These are phyloP conservation scores for Nyctalus aviator DNA, from an alignment of 2,797 vertebrate genomes.

Conservation along the genomic window DNA sequence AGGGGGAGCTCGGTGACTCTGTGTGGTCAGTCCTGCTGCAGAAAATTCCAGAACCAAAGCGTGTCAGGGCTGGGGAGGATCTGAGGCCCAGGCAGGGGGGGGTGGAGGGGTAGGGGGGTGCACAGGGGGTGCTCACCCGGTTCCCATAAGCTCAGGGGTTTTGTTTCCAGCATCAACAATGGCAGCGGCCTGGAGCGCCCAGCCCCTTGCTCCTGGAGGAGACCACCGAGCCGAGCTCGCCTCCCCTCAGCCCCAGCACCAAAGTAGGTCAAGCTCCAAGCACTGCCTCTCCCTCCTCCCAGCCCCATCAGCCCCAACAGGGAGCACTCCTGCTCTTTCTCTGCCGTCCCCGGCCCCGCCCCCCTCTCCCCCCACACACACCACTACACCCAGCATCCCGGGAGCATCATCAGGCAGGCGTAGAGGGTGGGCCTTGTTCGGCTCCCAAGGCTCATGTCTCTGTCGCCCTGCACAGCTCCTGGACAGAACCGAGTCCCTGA, in stretches of 20 bases:
- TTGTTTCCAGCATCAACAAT: background rate
- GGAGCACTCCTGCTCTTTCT: too few species aligned
- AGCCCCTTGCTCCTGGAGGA: conserved; percentile 85
- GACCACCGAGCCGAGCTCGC: conserved; percentile 85
- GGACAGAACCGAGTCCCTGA: conserved; percentile 92
- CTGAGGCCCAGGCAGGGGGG: background rate
- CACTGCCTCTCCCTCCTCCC: background rate
- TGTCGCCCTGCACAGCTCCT: conserved; percentile 87
- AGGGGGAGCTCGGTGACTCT: background rate
- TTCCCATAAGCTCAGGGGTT: background rate
- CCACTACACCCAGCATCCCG: background rate
- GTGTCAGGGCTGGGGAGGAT: background rate
- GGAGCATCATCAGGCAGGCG: background rate
- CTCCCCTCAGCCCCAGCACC: conserved; percentile 90
- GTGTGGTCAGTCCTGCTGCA: rapidly evolving
- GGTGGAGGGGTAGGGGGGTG: background rate
- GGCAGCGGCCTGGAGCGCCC: conserved; percentile 86
- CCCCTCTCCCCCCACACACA: too few species aligned
- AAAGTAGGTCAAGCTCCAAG: conserved; percentile 87
- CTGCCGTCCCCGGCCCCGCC: rapidly evolving
- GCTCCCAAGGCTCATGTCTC: background rate
- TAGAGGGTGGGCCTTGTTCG: rapidly evolving
- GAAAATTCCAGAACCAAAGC: background rate
- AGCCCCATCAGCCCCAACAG: background rate
- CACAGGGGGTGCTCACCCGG: background rate